Evolutionary conservation across 2,113 vertebrate species (phyloP).

Genomic region (Australoheros scitulus): DNA sequence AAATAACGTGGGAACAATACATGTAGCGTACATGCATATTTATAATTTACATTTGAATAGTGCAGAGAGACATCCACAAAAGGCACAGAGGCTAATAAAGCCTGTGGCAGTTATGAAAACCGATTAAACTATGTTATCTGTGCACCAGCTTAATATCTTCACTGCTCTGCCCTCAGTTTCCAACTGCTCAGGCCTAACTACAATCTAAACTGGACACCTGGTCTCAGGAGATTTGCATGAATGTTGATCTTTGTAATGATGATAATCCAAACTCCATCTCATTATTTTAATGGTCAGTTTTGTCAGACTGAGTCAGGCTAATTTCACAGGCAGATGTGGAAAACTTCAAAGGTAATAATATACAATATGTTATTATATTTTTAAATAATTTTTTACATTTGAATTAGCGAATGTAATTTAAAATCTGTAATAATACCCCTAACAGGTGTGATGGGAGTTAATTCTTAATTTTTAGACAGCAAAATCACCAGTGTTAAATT

Average conservation of each 20-base stretch:
- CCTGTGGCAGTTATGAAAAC: neutral
- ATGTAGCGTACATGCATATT: too few species aligned
- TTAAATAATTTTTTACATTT: neutral
- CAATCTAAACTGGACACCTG: neutral
- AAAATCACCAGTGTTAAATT: too few species aligned
- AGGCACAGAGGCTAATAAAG: neutral
- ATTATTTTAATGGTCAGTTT: neutral
- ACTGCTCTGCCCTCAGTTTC: neutral
- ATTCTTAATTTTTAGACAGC: neutral
- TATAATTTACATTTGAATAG: neutral
- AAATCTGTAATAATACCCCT: neutral
- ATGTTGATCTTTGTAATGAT: neutral
- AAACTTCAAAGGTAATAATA: neutral
- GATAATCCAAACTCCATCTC: neutral
- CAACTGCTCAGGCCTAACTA: neutral
- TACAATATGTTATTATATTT: neutral
- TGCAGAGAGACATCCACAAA: neutral
- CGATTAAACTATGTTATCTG: neutral
- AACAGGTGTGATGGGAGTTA: neutral
- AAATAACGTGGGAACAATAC: too few species aligned
- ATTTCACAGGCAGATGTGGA: neutral
- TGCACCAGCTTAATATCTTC: neutral
- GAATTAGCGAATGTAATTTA: neutral
- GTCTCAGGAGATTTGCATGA: slow-evolving; percentile 5
- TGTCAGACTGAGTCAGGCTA: neutral